Evolutionary conservation across 2,888 invertebrate genomes (phyloP), one percentile per base, ranked within the genome.

Genomic region (Pseudococcus jackbeardsleyi): DNA sequence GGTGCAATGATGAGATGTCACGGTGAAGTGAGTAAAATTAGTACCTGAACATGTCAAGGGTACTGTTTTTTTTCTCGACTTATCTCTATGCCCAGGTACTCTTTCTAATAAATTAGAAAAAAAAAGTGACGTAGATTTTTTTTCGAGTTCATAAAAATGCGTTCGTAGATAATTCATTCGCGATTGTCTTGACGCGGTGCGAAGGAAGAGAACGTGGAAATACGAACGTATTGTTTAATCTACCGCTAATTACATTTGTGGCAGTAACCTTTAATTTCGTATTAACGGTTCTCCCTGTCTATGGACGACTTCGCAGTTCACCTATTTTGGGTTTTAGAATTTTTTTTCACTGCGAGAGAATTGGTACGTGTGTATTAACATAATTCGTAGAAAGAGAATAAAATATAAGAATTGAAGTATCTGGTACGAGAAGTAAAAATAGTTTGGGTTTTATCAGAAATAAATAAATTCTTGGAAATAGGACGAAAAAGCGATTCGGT

Each of bases 11-110:
- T 8, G 42, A 5, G 79, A 82, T 82, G 79, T 82, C 79, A 82
- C 46, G 79, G 19, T 46, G n/a, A 82, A 46, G 46, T 82, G 46
- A 82, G 46, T 46, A 39, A 77, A 42, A 33, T 82, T 82, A 33
- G 15, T 33, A 72, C 72, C 72, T 72, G 72, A 72, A 33, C 46
- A 82, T 82, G 79, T 82, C 79, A 82, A 82, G 79, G 79, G n/a
- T 46, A 82, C 12, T 17, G 39, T 33, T 64, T 22, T n/a, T 22
- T 22, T 64, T 22, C 11, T n/a, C 15, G 9, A 7, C 15, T 59
- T 59, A n/a, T 59, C 59, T 59, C 19, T 59, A 33, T 33, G 26
- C 59, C 7, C 9, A 22, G 64, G 19, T 64, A 22, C 22, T 64
- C 64, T 22, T 19, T 64, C 9, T 11, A 64, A 22, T 64, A 59